Conservation (phyloP, 1,140 invertebrate species). For the Odontomachus brunneus region DNA sequence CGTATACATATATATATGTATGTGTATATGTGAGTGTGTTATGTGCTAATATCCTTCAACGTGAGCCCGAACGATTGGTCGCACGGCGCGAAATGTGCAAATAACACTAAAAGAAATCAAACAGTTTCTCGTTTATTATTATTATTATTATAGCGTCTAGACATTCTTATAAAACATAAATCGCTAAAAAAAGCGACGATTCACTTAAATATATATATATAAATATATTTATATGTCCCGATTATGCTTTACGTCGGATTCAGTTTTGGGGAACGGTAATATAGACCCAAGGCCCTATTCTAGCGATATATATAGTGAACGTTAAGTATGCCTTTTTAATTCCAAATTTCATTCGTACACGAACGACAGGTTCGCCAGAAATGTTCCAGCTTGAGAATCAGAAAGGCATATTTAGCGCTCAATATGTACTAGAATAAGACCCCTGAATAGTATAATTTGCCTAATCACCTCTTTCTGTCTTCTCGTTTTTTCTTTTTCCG, state of each 20-base stretch:
- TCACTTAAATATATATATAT: slow-evolving; percentile 73
- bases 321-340: too few species aligned
- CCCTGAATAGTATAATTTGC: too few species aligned
- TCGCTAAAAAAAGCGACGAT: slow-evolving; percentile 70
- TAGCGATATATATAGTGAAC: too few species aligned
- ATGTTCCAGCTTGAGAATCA: too few species aligned
- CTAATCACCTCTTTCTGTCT: too few species aligned
- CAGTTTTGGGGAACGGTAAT: too few species aligned
- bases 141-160: slow-evolving; percentile 61
- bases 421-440: too few species aligned
- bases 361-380: too few species aligned
- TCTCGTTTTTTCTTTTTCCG: not conserved
- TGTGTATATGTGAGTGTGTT: not conserved
- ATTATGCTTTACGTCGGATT: too few species aligned
- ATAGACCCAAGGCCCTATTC: too few species aligned
- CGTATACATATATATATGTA: slow-evolving; percentile 20
- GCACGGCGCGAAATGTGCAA: slow-evolving; percentile 51
- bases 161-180: slow-evolving; percentile 76
- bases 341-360: too few species aligned
- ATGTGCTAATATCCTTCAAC: slow-evolving; percentile 21
- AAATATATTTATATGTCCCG: not conserved
- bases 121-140: slow-evolving; percentile 69
- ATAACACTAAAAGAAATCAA: slow-evolving; percentile 69
- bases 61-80: slow-evolving; percentile 5
- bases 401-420: too few species aligned